Evolutionary conservation across 64 coral and sea anemone genomes (phyloP), one percentile per base, ranked within the genome.

Genomic region (Anthopleura sola): DNA sequence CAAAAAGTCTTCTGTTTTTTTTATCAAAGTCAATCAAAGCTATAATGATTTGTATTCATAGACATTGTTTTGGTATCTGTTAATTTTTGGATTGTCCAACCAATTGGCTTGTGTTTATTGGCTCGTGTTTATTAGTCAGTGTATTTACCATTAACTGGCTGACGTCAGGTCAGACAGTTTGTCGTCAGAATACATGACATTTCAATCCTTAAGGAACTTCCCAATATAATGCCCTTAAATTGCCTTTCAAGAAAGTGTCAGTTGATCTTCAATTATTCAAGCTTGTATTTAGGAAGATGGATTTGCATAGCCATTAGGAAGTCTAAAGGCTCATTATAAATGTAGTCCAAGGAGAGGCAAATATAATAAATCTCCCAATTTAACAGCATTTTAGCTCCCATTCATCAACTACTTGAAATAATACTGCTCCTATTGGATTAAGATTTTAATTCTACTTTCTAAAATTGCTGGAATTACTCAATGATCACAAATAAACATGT

Each of bases 331-430:
- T 71, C 66, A 71, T 71, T 71, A 32, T 4, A 71, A 71, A 71
- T 71, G 66, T 71, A 28, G 29, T 11, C 6, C 26, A 31, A 71
- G 28, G 29, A 71, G 10, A 71, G 66, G n/a, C 66, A 71, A 71
- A 71, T 71, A 71, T 71, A 71, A 32, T 32, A 71, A 71, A 71
- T 71, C 66, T 71, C 28, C 8, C 28, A 71, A 71, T 71, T 34
- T 34, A 71, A 71, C 66, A 71, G 66, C 66, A 71, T 71, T 71
- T 71, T 71, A 71, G 66, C 66, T 71, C 34, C 29, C n/a, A 71
- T 71, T 71, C 66, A 71, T 71, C 66, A 71, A 71, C 13, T 17
- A 71, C 66, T 71, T 36, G 66, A 71, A 71, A 71, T 71, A 71
- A 71, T 32, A 71, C 66, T 32, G 13, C 16, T 8, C 7, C 66